phyloP scores from a whole-genome alignment of 2,113 vertebrate species.

The Spheniscus mendiculus region DNA sequence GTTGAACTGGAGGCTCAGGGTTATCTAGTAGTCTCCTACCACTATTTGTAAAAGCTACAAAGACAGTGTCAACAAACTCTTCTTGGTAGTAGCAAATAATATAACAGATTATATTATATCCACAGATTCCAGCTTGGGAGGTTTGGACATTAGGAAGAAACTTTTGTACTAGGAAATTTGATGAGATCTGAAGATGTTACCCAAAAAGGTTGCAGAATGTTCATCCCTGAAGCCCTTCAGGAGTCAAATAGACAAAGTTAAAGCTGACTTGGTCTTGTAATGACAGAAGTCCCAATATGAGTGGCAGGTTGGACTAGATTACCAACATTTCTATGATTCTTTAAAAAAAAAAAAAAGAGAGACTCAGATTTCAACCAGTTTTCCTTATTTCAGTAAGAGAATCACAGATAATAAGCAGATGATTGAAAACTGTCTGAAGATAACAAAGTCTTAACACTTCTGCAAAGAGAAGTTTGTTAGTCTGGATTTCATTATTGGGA shows the following conservation, averaged over 20 bases:
- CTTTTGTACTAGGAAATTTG: neutral
- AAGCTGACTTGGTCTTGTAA: neutral
- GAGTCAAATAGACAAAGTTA: neutral
- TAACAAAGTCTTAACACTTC: neutral
- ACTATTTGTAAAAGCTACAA: neutral
- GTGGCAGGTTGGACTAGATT: neutral
- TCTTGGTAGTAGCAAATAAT: neutral
- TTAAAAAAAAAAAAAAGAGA: neutral
- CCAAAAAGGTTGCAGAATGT: neutral
- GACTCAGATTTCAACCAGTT: fast-evolving
- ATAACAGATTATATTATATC: neutral
- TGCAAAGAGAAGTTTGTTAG: neutral
- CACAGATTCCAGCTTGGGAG: neutral
- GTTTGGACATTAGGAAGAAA: neutral
- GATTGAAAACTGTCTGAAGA: neutral
- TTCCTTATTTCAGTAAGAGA: neutral
- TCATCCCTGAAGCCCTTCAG: neutral
- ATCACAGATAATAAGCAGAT: neutral
- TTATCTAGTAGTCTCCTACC: neutral
- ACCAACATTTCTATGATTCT: neutral
- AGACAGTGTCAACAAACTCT: neutral
- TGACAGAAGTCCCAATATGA: neutral
- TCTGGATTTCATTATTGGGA: neutral
- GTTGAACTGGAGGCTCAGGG: neutral
- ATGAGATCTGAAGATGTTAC: neutral